These are phyloP conservation scores for Aradus depressus DNA, from an alignment of 2,888 invertebrate genomes.

Conservation along the genomic window DNA sequence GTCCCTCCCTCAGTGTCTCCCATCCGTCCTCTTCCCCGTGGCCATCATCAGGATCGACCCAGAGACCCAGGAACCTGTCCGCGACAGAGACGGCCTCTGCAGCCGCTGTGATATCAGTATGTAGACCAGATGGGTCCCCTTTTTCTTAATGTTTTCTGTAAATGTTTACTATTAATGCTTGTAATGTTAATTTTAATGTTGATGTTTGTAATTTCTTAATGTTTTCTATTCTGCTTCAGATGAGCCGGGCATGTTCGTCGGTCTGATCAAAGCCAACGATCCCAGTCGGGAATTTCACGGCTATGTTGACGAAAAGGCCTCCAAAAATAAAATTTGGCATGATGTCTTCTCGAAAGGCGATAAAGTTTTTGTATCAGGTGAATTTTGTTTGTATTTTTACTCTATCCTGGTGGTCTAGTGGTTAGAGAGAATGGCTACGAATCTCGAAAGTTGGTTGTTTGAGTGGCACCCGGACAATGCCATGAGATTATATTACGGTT, in stretches of 20 bases:
- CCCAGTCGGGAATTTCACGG: slow-evolving; percentile 59
- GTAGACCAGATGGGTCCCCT: too few relatives aligned
- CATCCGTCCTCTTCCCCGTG: slow-evolving; percentile 52
- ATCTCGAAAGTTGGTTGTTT: too few relatives aligned
- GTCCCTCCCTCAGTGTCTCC: slow-evolving; percentile 61
- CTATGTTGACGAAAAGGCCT: slow-evolving; percentile 49
- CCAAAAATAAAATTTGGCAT: slow-evolving; percentile 50
- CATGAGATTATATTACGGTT: too few relatives aligned
- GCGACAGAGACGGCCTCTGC: slow-evolving; percentile 53
- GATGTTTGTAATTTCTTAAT: not conserved
- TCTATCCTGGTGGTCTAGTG: too few relatives aligned
- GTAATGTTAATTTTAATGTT: not conserved
- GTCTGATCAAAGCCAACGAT: slow-evolving; percentile 52
- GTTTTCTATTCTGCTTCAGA: slow-evolving; percentile 40
- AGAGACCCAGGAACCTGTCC: slow-evolving; percentile 51
- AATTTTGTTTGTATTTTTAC: too few relatives aligned
- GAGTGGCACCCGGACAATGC: too few relatives aligned
- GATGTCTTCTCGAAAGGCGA: slow-evolving; percentile 57
- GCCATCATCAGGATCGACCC: slow-evolving; percentile 54
- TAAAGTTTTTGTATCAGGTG: slow-evolving; percentile 49
- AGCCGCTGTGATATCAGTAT: slow-evolving; percentile 60
- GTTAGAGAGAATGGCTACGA: too few relatives aligned
- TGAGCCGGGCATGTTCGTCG: slow-evolving; percentile 77
- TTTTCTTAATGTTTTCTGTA: not conserved
- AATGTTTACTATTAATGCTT: not conserved